Evolutionary conservation across 2,797 vertebrate genomes (phyloP), one percentile per base, ranked within the genome.

Genomic region (Parauchenoglanis ngamensis): DNA sequence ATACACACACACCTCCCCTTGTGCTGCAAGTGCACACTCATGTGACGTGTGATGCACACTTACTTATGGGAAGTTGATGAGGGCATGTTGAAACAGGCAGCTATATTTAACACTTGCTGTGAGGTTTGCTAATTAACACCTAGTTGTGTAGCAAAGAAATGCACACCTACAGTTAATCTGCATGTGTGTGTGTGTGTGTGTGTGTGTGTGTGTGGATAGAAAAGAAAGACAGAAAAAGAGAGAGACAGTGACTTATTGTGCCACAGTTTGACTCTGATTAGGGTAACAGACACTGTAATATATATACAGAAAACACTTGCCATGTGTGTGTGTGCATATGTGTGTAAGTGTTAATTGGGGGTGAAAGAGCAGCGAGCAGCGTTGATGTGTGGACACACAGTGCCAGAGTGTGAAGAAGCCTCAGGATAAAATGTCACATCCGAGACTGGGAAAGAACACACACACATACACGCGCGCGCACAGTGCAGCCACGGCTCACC

Each of bases 101-200:
- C 86, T 87, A 83, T 83, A 87, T 87, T 87, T 87, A 87, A 80
- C 46, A 52, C 79, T 65, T 65, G 68, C 86, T 83, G 56, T 35
- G 79, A 87, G 86, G 68, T 76, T 83, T 83, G 68, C 68, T 70
- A 97, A 98, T 98, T 97, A 98, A 96, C 94, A 28, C 86, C 86
- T 87, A n/a, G 79, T 70, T 68, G 21, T 87, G 86, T 87, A 83
- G 76, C 82, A 83, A 68, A 83, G 82, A 83, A 83, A 83, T 35
- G 44, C 54, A 28, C 52, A 72, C 82, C 52, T 84, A 84, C 52
- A 84, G 28, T 35, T 83, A 52, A 70, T 70, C 7, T 83, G 15
- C 28, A 44, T 67, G 59, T 82, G 80, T 65, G 61, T 23, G 46
- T 46, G 82, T 72, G 65, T 72, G 83, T 84, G 67, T 40, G 49